Base-by-base conservation (phyloP, 2,888 invertebrate species). In the Nasonovia ribisnigri region DNA sequence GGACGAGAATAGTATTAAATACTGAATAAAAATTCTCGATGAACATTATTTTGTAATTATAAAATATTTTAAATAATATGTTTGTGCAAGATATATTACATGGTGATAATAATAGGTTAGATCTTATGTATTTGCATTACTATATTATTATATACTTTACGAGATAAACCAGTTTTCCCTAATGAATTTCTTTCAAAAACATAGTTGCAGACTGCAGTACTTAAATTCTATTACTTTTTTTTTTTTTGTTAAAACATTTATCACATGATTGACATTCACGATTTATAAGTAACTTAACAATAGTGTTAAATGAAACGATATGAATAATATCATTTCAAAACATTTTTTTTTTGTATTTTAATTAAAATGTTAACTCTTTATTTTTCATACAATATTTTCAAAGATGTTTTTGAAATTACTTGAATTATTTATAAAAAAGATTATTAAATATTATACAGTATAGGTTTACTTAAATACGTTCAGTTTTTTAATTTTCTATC, bases 61-160 rank as follows among this genome's bases (percentile, higher is more conserved):
- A 88, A 88, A 88, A 88, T 51, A n/a, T 88, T 88, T 88, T 88
- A 51, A 88, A 51, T 51, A 88, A 88, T 88, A 88, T 51, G 5
- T 48, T 46, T 2, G n/a, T n/a, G n/a, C 16, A n/a, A 48, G 48
- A 48, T 87, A 87, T 20, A 46, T 86, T 46, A 86, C 46, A 86
- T 16, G n/a, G n/a, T n/a, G 20, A 87, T 48, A 48, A 77, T 87
- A 48, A 48, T 46, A 87, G 48, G n/a, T 87, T 36, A 20, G 77
- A 77, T 77, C 36, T 36, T 77, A 77, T 77, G 36, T 77, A 77
- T 77, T 77, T 77, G n/a, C 48, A 87, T 51, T 88, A 51, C n/a
- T 88, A 36, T 84, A 20, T 13, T 8, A 2, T 5, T 3, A 3
- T 77, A 36, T 77, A 36, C 36, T 29, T 84, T 43, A 43, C 43